Evolutionary conservation across 2,113 vertebrate species (phyloP), one percentile per base, ranked within the genome.

Genomic region (Cyphomyrus discorhynchus): DNA sequence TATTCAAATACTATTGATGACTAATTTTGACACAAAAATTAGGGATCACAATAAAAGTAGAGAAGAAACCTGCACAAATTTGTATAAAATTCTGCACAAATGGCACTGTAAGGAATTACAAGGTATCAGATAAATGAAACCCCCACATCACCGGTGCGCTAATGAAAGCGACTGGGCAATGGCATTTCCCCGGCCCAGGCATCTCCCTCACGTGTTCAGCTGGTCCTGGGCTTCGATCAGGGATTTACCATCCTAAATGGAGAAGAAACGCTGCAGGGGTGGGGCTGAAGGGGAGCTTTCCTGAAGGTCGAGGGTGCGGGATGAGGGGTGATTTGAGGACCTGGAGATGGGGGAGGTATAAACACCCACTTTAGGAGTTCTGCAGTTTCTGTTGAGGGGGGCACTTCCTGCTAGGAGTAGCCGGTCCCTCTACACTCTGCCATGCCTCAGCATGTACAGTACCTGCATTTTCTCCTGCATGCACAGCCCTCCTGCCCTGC

Each of bases 301-400:
- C 89, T 49, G 49, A 39, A 47, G 87, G 70, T 53, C 50, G 85
- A 58, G 53, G 62, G 86, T 13, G 6, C 46, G 35, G 4, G 35
- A 1, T 42, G 87, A 15, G 45, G 87, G 84, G 89, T 88, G 85
- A 27, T 88, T 70, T 70, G 77, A 82, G 86, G 90, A 86, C 90
- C 90, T 66, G 52, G 88, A 91, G 90, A 80, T 21, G 7, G 17
- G 45, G 83, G 24, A 27, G 9, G 46, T 17, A 47, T 70, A 70
- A 66, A 49, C 46, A 3, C 31, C 17, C 52, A 13, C 5, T 49
- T 89, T 92, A 89, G 91, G 92, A 90, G 88, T 95, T 94, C 91
- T 94, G 95, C 94, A 92, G 94, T 90, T 94, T 95, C 88, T 95
- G 94, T 94, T 94, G 94, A 95, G 86, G 89, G 84, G 85, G 86